A percentile compares a stretch with the other conserved stretches of the same genome.
These are phyloP conservation scores for Galemys pyrenaicus DNA, from an alignment of 2,113 vertebrate genomes.

Conservation along the genomic window DNA sequence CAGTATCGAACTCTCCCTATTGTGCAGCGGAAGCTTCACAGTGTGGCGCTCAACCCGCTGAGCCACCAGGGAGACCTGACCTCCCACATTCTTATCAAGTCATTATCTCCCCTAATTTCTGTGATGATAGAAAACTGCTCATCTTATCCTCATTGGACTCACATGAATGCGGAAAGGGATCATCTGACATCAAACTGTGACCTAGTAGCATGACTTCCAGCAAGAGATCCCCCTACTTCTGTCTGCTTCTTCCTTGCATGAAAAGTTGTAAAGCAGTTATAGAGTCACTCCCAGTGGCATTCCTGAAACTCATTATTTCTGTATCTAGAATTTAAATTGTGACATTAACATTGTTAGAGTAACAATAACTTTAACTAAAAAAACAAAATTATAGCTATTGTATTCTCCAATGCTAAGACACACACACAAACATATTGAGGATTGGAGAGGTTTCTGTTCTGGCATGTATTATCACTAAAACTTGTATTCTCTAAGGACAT, in stretches of 20 bases:
- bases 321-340: background rate
- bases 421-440: background rate
- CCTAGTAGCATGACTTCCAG: background rate
- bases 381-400: background rate
- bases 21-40: too few species aligned
- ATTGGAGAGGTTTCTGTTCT: background rate
- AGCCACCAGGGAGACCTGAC: too few species aligned
- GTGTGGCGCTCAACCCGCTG: too few species aligned
- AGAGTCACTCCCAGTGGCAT: background rate
- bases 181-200: background rate
- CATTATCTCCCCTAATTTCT: background rate
- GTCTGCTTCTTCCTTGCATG: background rate
- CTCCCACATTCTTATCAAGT: background rate
- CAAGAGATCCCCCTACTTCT: background rate
- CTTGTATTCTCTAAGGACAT: background rate
- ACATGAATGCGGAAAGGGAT: background rate
- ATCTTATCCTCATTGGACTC: background rate
- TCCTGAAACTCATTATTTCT: background rate
- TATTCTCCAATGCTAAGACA: background rate
- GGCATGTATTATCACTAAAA: background rate
- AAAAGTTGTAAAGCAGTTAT: background rate
- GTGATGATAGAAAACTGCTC: background rate
- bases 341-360: background rate
- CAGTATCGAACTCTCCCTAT: too few species aligned
- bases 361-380: background rate